Evolutionary conservation across 2,888 invertebrate species (phyloP).

Genomic region (Caenorhabditis uteleia): DNA sequence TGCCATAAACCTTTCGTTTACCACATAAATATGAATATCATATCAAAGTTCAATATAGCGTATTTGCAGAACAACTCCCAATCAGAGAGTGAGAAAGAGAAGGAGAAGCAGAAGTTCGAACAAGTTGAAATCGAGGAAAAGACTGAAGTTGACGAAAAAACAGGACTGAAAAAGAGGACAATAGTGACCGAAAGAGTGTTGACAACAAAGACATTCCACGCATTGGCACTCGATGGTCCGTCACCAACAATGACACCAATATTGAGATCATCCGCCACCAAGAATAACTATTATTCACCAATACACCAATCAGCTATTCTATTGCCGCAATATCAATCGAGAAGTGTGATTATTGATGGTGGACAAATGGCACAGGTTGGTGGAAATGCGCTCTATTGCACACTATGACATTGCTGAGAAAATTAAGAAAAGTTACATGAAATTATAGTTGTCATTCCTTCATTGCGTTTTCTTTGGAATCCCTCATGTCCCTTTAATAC

Average conservation of each 20-base stretch:
- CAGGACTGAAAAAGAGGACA: slow-evolving; percentile 59
- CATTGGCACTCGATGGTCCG: slow-evolving; percentile 45
- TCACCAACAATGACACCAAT: slow-evolving; percentile 34
- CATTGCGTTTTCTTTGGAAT: background rate
- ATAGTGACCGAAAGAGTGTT: slow-evolving; percentile 64
- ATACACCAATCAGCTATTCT: slow-evolving; percentile 37
- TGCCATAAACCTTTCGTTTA: too few species aligned
- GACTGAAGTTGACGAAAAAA: slow-evolving; percentile 55
- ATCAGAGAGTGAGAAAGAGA: slow-evolving; percentile 6
- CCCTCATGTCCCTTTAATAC: too few species aligned
- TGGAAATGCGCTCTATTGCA: background rate
- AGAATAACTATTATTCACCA: slow-evolving; percentile 31
- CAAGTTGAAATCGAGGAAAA: slow-evolving; percentile 57
- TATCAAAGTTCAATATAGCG: background rate
- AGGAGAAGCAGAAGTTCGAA: slow-evolving; percentile 38
- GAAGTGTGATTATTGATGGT: slow-evolving; percentile 51
- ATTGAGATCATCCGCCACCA: slow-evolving; percentile 15
- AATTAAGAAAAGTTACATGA: background rate
- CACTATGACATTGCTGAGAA: background rate
- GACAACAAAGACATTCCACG: slow-evolving; percentile 58
- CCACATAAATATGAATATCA: background rate
- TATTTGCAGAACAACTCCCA: slow-evolving; percentile 15
- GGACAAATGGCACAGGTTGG: slow-evolving; percentile 51
- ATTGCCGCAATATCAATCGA: slow-evolving; percentile 57
- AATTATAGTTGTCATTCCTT: background rate